Base-by-base conservation (phyloP, 2,888 invertebrate genomes). In the Eucera pruinosa region DNA sequence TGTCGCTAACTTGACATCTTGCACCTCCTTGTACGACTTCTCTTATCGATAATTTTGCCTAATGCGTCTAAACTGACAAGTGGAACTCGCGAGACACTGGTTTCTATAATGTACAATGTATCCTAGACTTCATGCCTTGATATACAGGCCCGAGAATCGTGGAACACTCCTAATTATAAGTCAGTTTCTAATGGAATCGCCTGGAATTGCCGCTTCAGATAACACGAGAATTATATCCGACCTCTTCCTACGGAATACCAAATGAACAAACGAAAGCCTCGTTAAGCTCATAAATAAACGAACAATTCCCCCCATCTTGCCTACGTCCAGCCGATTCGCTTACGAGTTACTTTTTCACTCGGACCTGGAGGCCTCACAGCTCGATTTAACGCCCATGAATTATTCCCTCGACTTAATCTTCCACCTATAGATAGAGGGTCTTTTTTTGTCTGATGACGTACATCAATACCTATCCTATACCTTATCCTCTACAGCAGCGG, bases 381-480 rank as follows among this genome's bases (percentile, higher is more conserved):
- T 13, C 3, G 27, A 5, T 18, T 20, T 25, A 15, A 13, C 36
- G 27, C 43, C 30, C 61, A 70, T 55, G 71, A 70, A 48, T 73
- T 70, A 73, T 73, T 68, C 39, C 11, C 39, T 4, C 20, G 33
- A 20, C 20, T 30, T 57, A 43, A 76, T 71, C 36, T 11, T 36
- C 36, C 36, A 11, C 2, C 11, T 36, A 36, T 9, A 36, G 11
- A 36, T 11, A 2, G 9, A 5, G 11, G 11, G 9, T 36, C 11
- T 36, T 36, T 36, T 36, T 11, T 36, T 11, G 9, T 11, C 36
- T 11, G 36, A 11, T 36, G 36, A 36, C 36, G 36, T 11, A 11
- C 15, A 2, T 2, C 6, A 5, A 33, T 13, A 33, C 25, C 15
- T 11, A 15, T 72, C n/a, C 15, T 48, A n/a, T n/a, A n/a, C n/a